Evolutionary conservation across 2,888 invertebrate genomes (phyloP), one percentile per base, ranked within the genome.

Genomic region (Andrena bicolor): DNA sequence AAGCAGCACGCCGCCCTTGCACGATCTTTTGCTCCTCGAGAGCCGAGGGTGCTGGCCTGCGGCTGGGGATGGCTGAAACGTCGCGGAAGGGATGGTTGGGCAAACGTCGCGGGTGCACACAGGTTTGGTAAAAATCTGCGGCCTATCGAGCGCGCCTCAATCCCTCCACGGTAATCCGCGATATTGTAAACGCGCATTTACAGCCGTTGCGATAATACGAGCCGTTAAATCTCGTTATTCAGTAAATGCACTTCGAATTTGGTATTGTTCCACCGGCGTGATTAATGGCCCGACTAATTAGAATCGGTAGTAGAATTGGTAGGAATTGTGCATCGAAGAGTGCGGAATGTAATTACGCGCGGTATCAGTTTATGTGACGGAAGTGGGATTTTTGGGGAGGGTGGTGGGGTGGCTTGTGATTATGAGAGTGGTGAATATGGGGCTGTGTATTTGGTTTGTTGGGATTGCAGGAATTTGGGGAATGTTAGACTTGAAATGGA

Each of bases 21-120:
- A 20, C 71, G 79, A 76, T 81, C 74, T 76, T 74, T 78, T 58
- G 60, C 68, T 68, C 41, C 65, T 81, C 69, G 70, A 73, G 60
- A 73, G 72, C 68, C 8, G 68, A 41, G 71, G 13, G 61, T 26
- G 30, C 69, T 70, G 23, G 30, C 23, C 48, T 10, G 26, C 32
- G 65, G 65, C 8, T 16, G 66, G 74, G 41, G 49, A 26, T 56
- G 32, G 26, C 26, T 49, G 71, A 13, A 76, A 79, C 35, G 23
- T 41, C 26, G 8, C 8, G 8, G 4, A 2, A 20, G 23, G 2
- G 66, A 10, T n/a, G 35, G 53, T 10, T 23, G n/a, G 51, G 49
- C 1, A 20, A 48, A 13, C 61, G 5, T 41, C 28, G 10, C 7
- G 8, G 63, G 23, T 32, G 58, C 10, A 49, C 23, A 23, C 20